Conservation (phyloP, 2,888 invertebrate genomes). For the Iphiclides podalirius region DNA sequence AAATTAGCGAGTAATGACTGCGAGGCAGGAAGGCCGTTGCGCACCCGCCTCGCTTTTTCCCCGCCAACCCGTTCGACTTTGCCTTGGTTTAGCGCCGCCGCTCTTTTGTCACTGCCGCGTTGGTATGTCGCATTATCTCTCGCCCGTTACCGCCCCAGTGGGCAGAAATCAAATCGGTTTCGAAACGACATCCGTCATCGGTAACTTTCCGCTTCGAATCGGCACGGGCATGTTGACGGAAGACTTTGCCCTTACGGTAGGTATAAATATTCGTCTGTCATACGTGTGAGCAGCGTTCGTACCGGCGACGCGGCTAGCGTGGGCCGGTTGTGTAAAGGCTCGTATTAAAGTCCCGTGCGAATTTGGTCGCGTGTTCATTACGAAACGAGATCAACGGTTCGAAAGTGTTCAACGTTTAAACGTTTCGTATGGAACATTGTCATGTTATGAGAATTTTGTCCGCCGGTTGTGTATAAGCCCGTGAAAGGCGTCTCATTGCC, state of each 20-base stretch:
- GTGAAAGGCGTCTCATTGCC: slow-evolving; percentile 63
- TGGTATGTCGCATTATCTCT: slow-evolving; percentile 32
- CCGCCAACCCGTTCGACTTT: slow-evolving; percentile 35
- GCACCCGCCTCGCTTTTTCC: slow-evolving; percentile 48
- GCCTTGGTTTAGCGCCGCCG: slow-evolving; percentile 31
- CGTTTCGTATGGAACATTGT: slow-evolving; percentile 17
- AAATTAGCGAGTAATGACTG: slow-evolving; percentile 71
- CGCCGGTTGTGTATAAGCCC: slow-evolving; percentile 37
- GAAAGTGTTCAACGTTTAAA: slow-evolving; percentile 19
- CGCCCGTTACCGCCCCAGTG: no score
- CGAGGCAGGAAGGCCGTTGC: slow-evolving; percentile 67
- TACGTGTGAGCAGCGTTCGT: neutral
- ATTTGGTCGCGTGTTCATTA: slow-evolving; percentile 21
- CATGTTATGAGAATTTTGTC: slow-evolving; percentile 9
- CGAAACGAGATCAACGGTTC: slow-evolving; percentile 12
- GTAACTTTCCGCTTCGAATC: no score
- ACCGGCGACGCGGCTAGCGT: slow-evolving; percentile 9
- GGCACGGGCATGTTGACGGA: no score
- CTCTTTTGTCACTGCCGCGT: slow-evolving; percentile 17
- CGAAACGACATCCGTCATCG: slow-evolving; percentile 44
- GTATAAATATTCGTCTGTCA: neutral
- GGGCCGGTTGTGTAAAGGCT: slow-evolving; percentile 28
- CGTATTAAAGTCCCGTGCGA: slow-evolving; percentile 5
- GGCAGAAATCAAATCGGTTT: slow-evolving; percentile 36
- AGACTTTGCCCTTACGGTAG: neutral